Percentiles rank a stretch among this genome's conserved stretches.
phyloP scores from a whole-genome alignment of 2,888 invertebrate species.

The Himalopsyche anomala region DNA sequence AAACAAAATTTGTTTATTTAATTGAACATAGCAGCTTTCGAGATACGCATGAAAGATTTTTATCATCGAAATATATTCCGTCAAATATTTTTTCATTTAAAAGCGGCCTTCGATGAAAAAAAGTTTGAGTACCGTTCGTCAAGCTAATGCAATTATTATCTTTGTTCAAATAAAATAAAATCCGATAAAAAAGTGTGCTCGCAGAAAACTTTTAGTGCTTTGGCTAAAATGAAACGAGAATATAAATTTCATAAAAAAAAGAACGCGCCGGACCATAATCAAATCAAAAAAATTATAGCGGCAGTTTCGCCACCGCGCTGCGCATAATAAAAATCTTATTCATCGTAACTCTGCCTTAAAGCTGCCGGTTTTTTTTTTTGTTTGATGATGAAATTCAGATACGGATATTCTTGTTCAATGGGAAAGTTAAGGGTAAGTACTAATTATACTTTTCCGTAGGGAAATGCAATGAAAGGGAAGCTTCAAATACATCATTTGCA shows the following conservation, averaged over 20 bases:
- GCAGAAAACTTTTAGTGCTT: neutral
- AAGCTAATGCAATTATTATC: conserved; percentile 3
- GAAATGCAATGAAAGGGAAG: no score
- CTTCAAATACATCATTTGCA: no score
- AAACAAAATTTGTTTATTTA: no score
- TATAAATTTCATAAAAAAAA: neutral
- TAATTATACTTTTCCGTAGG: no score
- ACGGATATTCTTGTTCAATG: neutral
- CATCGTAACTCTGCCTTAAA: neutral
- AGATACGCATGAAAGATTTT: no score
- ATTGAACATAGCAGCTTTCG: no score
- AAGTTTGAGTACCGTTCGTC: no score
- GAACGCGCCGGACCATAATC: neutral
- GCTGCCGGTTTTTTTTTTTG: neutral
- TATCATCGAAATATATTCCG: no score
- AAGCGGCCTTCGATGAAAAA: no score
- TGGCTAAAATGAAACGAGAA: no score
- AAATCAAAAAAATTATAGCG: conserved; percentile 2
- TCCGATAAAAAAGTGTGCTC: neutral
- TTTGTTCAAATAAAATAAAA: neutral
- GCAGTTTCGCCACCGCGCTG: neutral
- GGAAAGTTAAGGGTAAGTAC: no score
- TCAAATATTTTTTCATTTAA: no score
- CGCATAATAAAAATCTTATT: conserved; percentile 2
- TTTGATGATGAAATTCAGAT: neutral